These are phyloP conservation scores for Eulemur rubriventer DNA, from an alignment of 2,797 vertebrate genomes.

Conservation along the genomic window DNA sequence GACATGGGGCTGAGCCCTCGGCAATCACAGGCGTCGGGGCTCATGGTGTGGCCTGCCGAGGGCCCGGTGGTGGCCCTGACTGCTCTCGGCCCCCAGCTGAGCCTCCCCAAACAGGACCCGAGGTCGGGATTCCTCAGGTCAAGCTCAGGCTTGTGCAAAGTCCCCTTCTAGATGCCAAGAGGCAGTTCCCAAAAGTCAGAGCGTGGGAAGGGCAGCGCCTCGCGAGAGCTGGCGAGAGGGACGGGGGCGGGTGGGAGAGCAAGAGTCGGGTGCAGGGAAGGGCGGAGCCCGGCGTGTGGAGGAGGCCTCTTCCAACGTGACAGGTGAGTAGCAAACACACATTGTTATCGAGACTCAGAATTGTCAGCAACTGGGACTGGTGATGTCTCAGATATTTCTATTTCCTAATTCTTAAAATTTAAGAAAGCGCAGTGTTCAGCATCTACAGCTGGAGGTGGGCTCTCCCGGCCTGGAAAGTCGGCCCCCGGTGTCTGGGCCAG, in stretches of 20 bases:
- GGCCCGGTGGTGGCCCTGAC: not conserved
- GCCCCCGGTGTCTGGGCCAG: not conserved
- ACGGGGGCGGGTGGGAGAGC: too few species aligned
- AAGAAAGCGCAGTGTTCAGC: not conserved
- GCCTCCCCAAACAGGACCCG: not conserved
- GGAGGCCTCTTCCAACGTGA: too few species aligned
- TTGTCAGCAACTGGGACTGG: not conserved
- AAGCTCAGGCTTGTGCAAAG: not conserved
- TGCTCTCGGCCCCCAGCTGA: not conserved
- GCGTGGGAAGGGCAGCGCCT: not conserved
- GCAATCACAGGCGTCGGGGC: not conserved
- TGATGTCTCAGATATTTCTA: not conserved
- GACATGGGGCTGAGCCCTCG: too few species aligned
- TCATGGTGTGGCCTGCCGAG: not conserved
- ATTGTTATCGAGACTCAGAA: not conserved
- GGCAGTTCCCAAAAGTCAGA: not conserved
- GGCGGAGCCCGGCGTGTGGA: too few species aligned
- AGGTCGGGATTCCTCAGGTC: not conserved
- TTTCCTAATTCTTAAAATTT: not conserved
- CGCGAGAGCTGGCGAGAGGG: too few species aligned
- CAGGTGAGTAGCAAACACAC: not conserved
- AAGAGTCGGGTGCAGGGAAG: not conserved
- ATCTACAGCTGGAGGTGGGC: not conserved
- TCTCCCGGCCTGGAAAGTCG: not conserved
- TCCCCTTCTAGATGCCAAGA: not conserved